Evolutionary conservation across 1,140 invertebrate genomes (phyloP).

Genomic region (Drosophila navojoa): DNA sequence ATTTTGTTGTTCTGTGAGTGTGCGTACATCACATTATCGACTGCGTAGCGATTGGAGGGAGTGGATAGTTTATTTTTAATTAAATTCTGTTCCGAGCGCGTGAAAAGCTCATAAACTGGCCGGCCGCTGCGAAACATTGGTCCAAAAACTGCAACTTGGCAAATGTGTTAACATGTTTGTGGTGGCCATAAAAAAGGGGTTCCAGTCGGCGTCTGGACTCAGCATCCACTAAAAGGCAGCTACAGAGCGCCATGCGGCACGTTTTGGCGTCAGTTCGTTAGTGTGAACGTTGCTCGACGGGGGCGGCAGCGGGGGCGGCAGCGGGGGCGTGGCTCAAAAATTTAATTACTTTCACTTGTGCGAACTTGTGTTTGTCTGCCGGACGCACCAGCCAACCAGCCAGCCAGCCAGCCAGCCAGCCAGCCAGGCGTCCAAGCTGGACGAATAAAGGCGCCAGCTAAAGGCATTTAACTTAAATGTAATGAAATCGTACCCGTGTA

Average conservation of each 20-base stretch:
- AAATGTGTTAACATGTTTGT: conserved; percentile 77
- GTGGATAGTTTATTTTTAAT: conserved; percentile 74
- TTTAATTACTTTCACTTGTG: conserved; percentile 82
- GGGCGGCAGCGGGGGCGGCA: conserved; percentile 8
- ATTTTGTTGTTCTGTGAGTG: conserved; percentile 4
- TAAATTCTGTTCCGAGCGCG: conserved; percentile 54
- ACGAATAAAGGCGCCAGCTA: conserved; percentile 48
- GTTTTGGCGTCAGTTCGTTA: conserved; percentile 67
- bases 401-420: background rate
- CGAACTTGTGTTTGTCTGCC: conserved; percentile 67
- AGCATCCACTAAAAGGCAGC: conserved; percentile 12
- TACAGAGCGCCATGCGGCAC: conserved; percentile 45
- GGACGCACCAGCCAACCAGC: conserved; percentile 15
- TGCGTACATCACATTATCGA: conserved; percentile 57
- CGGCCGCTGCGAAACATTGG: conserved; percentile 21
- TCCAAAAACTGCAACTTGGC: conserved; percentile 49
- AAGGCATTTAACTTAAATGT: conserved; percentile 78
- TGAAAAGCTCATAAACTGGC: conserved; percentile 60
- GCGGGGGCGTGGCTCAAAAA: conserved; percentile 61
- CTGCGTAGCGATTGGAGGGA: conserved; percentile 20
- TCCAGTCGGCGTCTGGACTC: conserved; percentile 41
- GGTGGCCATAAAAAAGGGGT: conserved; percentile 64
- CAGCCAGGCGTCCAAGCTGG: conserved; percentile 3
- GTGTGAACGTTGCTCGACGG: conserved; percentile 53
- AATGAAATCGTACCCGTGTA: conserved; percentile 76